Evolutionary conservation across 1,140 invertebrate species (phyloP).

Genomic region (Geopemphigus sp.): DNA sequence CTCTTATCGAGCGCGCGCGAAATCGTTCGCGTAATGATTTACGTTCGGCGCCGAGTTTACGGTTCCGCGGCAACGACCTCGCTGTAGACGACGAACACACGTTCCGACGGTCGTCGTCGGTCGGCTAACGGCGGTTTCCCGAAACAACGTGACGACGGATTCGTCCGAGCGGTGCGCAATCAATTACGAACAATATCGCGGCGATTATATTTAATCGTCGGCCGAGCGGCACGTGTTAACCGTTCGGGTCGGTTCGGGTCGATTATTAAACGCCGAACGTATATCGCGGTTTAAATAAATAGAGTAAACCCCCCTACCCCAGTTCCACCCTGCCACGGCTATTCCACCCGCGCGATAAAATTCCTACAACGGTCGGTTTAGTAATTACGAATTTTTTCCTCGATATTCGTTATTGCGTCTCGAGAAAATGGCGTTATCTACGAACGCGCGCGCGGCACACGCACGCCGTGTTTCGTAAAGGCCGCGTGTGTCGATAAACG

Average conservation of each 20-base stretch:
- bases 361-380: conserved; percentile 21
- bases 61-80: no score
- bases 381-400: neutral
- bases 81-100: no score
- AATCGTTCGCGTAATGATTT: no score
- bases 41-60: no score
- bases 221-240: neutral
- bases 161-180: neutral
- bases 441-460: no score
- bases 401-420: neutral
- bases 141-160: neutral
- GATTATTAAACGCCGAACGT: neutral
- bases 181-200: neutral
- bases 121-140: no score
- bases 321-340: no score
- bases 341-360: conserved; percentile 11
- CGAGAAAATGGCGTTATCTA: no score
- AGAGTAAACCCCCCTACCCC: neutral
- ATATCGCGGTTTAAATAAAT: neutral
- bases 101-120: no score
- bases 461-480: no score
- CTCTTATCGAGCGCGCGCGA: no score
- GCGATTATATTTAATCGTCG: neutral
- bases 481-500: no score
- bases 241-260: neutral